phyloP scores from a whole-genome alignment of 2,797 vertebrate species.

The Cryptoblepharus egeriae region DNA sequence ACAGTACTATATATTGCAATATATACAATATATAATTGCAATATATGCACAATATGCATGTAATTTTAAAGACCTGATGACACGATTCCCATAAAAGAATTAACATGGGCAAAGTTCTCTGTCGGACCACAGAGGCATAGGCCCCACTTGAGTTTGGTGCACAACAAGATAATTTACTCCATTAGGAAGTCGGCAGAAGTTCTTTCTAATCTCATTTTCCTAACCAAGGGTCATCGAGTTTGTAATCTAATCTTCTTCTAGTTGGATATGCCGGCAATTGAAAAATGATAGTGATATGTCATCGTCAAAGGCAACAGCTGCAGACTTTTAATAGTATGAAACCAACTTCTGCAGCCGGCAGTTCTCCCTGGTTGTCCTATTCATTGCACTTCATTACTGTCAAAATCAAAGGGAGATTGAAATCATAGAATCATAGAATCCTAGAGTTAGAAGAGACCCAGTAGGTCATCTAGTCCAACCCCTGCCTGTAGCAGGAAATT shows the following conservation, averaged over 20 bases:
- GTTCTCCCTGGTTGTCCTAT: neutral
- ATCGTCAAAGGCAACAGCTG: slow-evolving; percentile 12
- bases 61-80: neutral
- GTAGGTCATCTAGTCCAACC: too few relatives aligned
- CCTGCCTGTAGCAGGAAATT: too few relatives aligned
- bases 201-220: slow-evolving; percentile 56
- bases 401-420: too few relatives aligned
- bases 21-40: neutral
- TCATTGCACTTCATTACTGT: neutral
- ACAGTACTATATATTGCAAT: too few relatives aligned
- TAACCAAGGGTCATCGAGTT: slow-evolving; percentile 44
- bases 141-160: slow-evolving; percentile 1
- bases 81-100: neutral
- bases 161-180: slow-evolving; percentile 59
- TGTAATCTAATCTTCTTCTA: slow-evolving; percentile 57
- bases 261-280: slow-evolving; percentile 45
- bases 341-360: neutral
- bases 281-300: slow-evolving; percentile 52
- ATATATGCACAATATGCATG: neutral
- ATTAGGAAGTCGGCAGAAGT: slow-evolving; percentile 49
- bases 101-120: too few relatives aligned
- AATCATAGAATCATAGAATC: too few relatives aligned
- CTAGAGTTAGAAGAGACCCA: too few relatives aligned
- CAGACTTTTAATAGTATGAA: slow-evolving; percentile 29
- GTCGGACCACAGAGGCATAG: neutral